Base-by-base conservation (phyloP, 2,113 vertebrate genomes). In the Stigmatopora argus region DNA sequence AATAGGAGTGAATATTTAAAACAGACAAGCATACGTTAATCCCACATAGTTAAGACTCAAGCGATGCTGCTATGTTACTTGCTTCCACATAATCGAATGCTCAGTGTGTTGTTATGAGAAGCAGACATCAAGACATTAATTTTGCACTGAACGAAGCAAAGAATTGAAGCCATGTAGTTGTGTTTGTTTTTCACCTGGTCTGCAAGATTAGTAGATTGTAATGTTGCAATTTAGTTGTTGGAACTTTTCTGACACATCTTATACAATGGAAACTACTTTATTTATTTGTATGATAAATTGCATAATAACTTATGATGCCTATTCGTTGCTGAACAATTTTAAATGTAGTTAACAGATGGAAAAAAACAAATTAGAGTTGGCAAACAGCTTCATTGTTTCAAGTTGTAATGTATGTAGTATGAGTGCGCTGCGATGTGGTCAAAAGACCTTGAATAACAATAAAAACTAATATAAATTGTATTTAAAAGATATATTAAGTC, bases 401-500 rank as follows among this genome's bases (percentile, higher is more conserved):
- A 66, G 47, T 65, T 71, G 49, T 79, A 82, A 85, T 84, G 75
- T 83, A 77, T 83, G 58, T 3, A 31, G 26, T 76, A 78, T 64
- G 65, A 71, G 73, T 77, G 73, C 69, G 1, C 73, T 62, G 69
- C 70, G 75, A 70, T 70, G 69, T 2, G 75, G 77, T 62, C 78
- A 41, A 70, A 70, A 69, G 57, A 59, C 74, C 61, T 69, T 63
- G 34, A 72, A 80, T 77, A n/a, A 84, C 70, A 77, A 73, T 73
- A 83, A 84, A 80, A 82, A 82, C 77, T 78, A 84, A 83, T 86
- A 80, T 83, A 76, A 87, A 87, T 86, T 78, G 82, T 85, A 85
- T 85, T 88, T 13, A 82, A 83, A 84, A 85, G 75, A 73, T 66
- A 81, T 82, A 85, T 86, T 84, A 83, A 86, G 82, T 64, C 80